Base-by-base conservation (phyloP, 2,113 vertebrate species). In the Noturus placidus region DNA sequence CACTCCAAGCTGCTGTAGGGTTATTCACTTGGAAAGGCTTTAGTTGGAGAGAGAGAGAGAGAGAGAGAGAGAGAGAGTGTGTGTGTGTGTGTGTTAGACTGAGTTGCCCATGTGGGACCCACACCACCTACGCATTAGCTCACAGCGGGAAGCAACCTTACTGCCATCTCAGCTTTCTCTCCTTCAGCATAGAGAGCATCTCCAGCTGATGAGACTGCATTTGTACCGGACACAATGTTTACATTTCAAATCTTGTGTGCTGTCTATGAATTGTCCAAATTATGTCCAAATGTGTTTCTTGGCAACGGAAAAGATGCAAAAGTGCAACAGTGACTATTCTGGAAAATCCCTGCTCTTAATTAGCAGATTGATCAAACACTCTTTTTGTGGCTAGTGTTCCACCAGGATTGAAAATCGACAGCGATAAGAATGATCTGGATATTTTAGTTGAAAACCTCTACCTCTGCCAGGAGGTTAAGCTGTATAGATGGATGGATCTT, bases 81-180 rank as follows among this genome's bases (percentile, higher is more conserved):
- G 59, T 86, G 76, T 65, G 74, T 83, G 57, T 52, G 42, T 77
- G 56, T 52, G 59, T 56, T 70, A 35, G 86, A 74, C 35, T 70
- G 20, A 27, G 87, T 57, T 61, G 65, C 76, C 65, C 50, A 70
- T 84, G 83, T 35, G 65, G 4, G 30, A 25, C 84, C 79, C 65
- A 82, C 79, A 20, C 86, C 86, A 74, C 86, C 86, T 22, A 82
- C 86, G 7, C 54, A 38, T 54, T 19, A 67, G 57, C 74, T 50
- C 72, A 86, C 56, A 27, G 25, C 79, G 42, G 85, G 59, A 42
- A 83, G 81, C 19, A 25, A 81, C 77, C 70, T 81, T 81, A 42
- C 86, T 61, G 69, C 70, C 30, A 70, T 57, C 54, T 61, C 38
- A 35, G 74, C 10, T 61, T 46, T 79, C 74, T 30, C 56, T 86